Conservation (phyloP, 2,797 vertebrate species). For the Dryobates pubescens region DNA sequence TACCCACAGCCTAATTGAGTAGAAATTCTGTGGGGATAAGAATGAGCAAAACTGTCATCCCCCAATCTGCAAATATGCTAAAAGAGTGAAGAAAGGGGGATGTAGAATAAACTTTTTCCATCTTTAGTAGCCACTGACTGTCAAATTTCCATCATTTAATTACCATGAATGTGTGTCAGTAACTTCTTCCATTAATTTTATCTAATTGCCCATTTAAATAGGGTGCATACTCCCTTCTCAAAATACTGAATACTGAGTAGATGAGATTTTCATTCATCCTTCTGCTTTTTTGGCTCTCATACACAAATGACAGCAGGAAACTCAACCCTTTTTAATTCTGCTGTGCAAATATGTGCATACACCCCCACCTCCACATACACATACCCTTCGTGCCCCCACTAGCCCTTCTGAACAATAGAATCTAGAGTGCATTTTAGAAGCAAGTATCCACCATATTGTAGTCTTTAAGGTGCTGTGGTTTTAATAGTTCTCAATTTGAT, state of each 20-base stretch:
- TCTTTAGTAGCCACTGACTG: background rate
- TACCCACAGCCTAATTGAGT: background rate
- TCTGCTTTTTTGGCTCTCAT: background rate
- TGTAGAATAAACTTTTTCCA: background rate
- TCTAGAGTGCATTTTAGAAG: background rate
- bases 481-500: background rate
- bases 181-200: background rate
- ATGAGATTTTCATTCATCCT: background rate
- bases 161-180: background rate
- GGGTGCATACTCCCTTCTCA: background rate
- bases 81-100: background rate
- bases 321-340: background rate
- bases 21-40: background rate
- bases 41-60: background rate
- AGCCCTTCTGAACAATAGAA: background rate
- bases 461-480: background rate
- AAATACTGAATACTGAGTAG: background rate
- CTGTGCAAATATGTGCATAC: fast-evolving
- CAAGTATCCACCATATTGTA: background rate
- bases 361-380: too few species aligned
- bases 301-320: background rate
- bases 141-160: background rate
- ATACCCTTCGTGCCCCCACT: too few species aligned
- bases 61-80: background rate
- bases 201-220: background rate